A percentile compares a stretch with the other conserved stretches of the same genome.
These are phyloP conservation scores for Ephydatia muelleri DNA, from an alignment of 37 sponge, comb jelly and placozoan species.

Conservation along the genomic window DNA sequence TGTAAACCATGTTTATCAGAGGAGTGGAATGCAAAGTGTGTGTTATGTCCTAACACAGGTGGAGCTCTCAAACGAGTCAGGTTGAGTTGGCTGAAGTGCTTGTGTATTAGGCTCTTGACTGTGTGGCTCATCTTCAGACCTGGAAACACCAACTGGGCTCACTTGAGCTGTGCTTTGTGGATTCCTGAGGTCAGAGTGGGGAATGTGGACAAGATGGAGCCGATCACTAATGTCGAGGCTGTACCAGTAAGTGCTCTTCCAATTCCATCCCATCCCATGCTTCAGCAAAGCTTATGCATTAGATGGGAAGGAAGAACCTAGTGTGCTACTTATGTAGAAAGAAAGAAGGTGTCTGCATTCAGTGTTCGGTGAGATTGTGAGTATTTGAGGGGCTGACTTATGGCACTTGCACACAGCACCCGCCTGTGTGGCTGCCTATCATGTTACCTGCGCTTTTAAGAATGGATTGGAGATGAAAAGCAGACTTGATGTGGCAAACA, in stretches of 20 bases:
- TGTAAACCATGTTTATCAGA: constrained; percentile 70
- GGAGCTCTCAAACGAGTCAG: constrained; percentile 85
- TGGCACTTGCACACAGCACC: constrained; percentile 39
- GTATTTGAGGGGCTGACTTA: background rate
- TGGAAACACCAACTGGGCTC: constrained; percentile 80
- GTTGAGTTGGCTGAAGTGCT: constrained; percentile 25
- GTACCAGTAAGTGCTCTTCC: constrained; percentile 69
- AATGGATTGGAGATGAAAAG: constrained; percentile 66
- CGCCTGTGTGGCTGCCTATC: constrained; percentile 69
- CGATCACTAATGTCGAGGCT: constrained; percentile 79
- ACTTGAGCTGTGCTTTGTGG: constrained; percentile 98
- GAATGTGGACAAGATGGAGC: constrained; percentile 87
- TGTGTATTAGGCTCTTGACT: constrained; percentile 5
- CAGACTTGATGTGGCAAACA: constrained; percentile 37
- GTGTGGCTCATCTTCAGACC: constrained; percentile 14
- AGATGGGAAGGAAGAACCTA: constrained; percentile 81
- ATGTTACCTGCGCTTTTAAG: constrained; percentile 78
- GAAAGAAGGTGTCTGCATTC: constrained; percentile 91
- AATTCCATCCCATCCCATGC: background rate
- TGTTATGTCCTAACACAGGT: constrained; percentile 70
- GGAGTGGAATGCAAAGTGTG: constrained; percentile 40
- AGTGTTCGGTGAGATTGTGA: constrained; percentile 79
- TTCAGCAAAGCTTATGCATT: background rate
- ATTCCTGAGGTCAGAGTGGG: constrained; percentile 95
- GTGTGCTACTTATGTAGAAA: constrained; percentile 81